Evolutionary conservation across 2,113 vertebrate genomes (phyloP), one percentile per base, ranked within the genome.

Genomic region (Narcine bancroftii): DNA sequence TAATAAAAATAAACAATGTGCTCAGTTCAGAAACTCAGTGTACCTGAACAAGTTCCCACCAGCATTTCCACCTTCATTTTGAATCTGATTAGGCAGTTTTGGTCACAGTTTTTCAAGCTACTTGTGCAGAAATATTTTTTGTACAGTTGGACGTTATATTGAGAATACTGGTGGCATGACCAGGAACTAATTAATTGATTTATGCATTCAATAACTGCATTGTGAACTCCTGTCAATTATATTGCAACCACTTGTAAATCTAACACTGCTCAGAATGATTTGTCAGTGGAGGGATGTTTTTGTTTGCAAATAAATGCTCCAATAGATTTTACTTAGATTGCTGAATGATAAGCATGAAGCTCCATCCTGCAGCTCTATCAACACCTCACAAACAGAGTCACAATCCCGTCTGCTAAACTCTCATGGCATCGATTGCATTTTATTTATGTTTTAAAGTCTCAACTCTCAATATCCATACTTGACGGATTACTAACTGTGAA

Each of bases 1-100:
- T 91, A 66, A 91, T 91, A 66, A 91, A 91, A 91, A 91, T 91
- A 91, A 91, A 91, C 87, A 91, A 66, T 63, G 69, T 91, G 42
- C 63, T 91, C 60, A 91, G 24, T 66, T 66, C 39, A 66, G 63
- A 66, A 66, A 36, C 11, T 91, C 65, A 91, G 26, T 91, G 63
- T 69, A 91, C 89, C 10, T n/a, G 56, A 65, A 91, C 11, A 9
- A 3, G 24, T 29, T 39, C 33, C 60, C 2, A 39, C 89, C 89
- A 69, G 63, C 26, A 91, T 19, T 69, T 15, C 63, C 60, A 91
- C 24, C 36, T 63, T 26, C 45, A 65, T 69, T 71, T 33, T 47
- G 42, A 42, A 33, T 24, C 45, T 11, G 36, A 33, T 69, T 71
- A 24, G 42, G 42, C 36, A 91, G 9, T 91, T 91, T 69, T 29